A percentile compares a stretch with the other conserved stretches of the same genome.
Evolutionary conservation across 2,888 invertebrate genomes (phyloP).

Genomic region (Idaea biselata): DNA sequence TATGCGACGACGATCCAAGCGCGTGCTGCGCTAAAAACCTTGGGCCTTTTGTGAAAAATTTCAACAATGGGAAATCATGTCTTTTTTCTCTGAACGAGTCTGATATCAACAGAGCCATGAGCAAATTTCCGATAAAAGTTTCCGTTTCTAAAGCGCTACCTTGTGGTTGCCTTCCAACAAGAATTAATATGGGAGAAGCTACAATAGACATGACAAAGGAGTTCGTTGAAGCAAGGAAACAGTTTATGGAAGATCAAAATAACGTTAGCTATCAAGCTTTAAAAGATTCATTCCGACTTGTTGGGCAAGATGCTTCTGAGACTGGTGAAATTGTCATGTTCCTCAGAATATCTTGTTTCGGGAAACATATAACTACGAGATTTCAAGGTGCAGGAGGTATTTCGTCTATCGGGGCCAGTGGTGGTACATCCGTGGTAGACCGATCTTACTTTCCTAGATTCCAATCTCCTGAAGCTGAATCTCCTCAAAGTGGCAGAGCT

Average conservation of each 20-base stretch:
- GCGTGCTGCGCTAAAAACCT: constrained; percentile 57
- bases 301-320: constrained; percentile 67
- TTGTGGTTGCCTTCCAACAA: constrained; percentile 83
- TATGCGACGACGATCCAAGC: constrained; percentile 82
- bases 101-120: constrained; percentile 75
- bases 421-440: constrained; percentile 45
- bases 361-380: constrained; percentile 83
- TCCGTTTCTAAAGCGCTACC: constrained; percentile 82
- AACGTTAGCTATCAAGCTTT: constrained; percentile 78
- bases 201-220: constrained; percentile 82
- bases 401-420: constrained; percentile 44
- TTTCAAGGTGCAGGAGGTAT: constrained; percentile 76
- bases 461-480: constrained; percentile 36
- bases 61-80: constrained; percentile 85
- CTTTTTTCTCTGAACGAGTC: constrained; percentile 82
- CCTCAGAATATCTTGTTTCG: constrained; percentile 84
- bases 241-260: constrained; percentile 67
- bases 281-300: constrained; percentile 81
- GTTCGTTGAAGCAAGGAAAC: constrained; percentile 79
- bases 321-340: constrained; percentile 82
- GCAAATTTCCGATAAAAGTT: constrained; percentile 79
- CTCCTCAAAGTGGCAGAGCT: too few relatives aligned
- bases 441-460: constrained; percentile 61
- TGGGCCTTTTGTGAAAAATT: constrained; percentile 66
- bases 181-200: constrained; percentile 80